Evolutionary conservation across 2,113 vertebrate species (phyloP).

Genomic region (Pagrus major): DNA sequence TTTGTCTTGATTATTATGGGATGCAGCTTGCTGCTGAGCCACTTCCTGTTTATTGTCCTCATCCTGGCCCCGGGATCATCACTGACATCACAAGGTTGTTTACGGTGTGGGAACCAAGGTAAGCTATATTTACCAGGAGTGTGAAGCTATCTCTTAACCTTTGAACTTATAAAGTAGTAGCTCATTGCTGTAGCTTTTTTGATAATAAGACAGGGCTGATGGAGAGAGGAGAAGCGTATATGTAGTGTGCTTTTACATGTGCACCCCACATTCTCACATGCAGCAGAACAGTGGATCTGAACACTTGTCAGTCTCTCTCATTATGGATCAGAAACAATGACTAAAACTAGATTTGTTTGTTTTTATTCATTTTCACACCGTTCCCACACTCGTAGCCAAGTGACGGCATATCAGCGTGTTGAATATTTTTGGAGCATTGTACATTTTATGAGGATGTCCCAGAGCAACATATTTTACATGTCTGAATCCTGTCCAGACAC

Average conservation of each 20-base stretch:
- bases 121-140: slow-evolving; percentile 73
- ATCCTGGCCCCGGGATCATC: slow-evolving; percentile 84
- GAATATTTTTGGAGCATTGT: background rate
- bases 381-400: background rate
- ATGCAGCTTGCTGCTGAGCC: slow-evolving; percentile 84
- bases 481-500: slow-evolving; percentile 46
- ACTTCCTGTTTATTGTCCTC: slow-evolving; percentile 87
- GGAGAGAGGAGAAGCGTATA: background rate
- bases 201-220: background rate
- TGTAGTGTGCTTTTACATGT: slow-evolving; percentile 4
- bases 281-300: slow-evolving; percentile 7
- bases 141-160: slow-evolving; percentile 57
- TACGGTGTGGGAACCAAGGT: slow-evolving; percentile 82
- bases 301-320: slow-evolving; percentile 9
- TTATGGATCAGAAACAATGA: background rate
- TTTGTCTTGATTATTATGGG: slow-evolving; percentile 82
- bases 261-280: background rate
- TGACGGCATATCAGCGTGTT: background rate
- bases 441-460: slow-evolving; percentile 22
- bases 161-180: slow-evolving; percentile 49
- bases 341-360: background rate
- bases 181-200: background rate
- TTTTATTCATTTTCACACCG: background rate
- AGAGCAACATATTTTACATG: slow-evolving; percentile 47
- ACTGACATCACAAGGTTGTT: slow-evolving; percentile 85